Evolutionary conservation across 1,140 invertebrate species (phyloP).

Genomic region (Eupristina koningsbergeri): DNA sequence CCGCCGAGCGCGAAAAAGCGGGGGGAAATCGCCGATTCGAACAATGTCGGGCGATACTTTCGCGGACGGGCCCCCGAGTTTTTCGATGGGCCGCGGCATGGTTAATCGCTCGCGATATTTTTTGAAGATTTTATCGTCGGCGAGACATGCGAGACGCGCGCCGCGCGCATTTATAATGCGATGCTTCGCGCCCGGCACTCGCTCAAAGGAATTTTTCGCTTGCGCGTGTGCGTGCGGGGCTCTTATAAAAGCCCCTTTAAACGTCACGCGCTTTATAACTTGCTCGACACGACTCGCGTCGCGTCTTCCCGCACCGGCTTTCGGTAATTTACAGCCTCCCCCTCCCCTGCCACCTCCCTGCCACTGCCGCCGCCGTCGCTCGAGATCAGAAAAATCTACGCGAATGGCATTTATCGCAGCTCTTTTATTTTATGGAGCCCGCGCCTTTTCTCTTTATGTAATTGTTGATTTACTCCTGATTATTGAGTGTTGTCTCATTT

Average conservation of each 20-base stretch:
- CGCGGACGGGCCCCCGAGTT: neutral
- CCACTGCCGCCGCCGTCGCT: no score
- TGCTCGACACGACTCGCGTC: constrained; percentile 32
- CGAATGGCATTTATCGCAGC: no score
- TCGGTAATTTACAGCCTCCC: constrained; percentile 39
- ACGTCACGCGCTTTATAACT: constrained; percentile 44
- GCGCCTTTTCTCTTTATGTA: neutral
- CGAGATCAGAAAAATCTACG: neutral
- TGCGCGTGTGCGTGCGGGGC: neutral
- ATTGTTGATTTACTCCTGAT: neutral
- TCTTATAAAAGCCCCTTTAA: constrained; percentile 47
- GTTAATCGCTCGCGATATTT: constrained; percentile 62
- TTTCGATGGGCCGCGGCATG: neutral
- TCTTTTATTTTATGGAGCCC: neutral
- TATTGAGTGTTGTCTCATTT: neutral
- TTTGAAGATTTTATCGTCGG: constrained; percentile 67
- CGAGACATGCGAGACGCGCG: constrained; percentile 19
- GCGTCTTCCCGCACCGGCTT: constrained; percentile 11
- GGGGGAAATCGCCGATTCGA: neutral
- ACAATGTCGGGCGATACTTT: neutral
- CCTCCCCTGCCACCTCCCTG: no score
- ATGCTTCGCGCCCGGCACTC: neutral
- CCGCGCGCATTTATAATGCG: constrained; percentile 25
- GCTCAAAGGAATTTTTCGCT: constrained; percentile 45
- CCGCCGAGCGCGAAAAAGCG: no score